Evolutionary conservation across 1,140 invertebrate genomes (phyloP).

Genomic region (Drosophila tropicalis): DNA sequence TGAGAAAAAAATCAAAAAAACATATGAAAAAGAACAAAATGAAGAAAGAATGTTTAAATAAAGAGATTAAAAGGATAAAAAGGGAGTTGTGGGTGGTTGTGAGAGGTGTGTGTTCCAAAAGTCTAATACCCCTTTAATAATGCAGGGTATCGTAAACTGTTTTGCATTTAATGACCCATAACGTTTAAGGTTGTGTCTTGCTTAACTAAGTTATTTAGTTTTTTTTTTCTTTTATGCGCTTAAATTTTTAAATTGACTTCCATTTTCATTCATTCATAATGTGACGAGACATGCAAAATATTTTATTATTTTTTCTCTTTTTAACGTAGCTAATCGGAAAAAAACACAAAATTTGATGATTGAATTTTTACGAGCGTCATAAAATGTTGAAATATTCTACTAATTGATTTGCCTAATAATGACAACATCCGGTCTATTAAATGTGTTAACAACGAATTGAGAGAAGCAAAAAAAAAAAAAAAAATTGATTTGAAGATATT

Average conservation of each 20-base stretch:
- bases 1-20: too few species aligned
- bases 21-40: too few species aligned
- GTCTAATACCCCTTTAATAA: too few species aligned
- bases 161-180: constrained; percentile 73
- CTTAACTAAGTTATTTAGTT: constrained; percentile 38
- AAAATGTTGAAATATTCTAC: constrained; percentile 60
- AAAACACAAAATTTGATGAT: constrained; percentile 50
- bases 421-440: constrained; percentile 60
- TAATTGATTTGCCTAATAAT: constrained; percentile 60
- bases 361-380: constrained; percentile 55
- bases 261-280: constrained; percentile 48
- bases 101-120: too few species aligned
- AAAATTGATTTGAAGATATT: neutral
- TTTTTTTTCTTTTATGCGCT: constrained; percentile 27
- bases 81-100: too few species aligned
- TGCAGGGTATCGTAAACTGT: constrained; percentile 36
- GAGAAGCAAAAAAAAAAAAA: neutral
- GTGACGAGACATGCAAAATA: constrained; percentile 47
- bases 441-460: constrained; percentile 37
- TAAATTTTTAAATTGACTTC: constrained; percentile 27
- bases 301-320: neutral
- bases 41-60: too few species aligned
- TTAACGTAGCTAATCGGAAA: constrained; percentile 14
- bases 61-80: too few species aligned
- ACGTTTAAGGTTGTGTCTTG: constrained; percentile 44